Evolutionary conservation across 2,113 vertebrate species (phyloP).

Genomic region (Ancistrus triradiatus): DNA sequence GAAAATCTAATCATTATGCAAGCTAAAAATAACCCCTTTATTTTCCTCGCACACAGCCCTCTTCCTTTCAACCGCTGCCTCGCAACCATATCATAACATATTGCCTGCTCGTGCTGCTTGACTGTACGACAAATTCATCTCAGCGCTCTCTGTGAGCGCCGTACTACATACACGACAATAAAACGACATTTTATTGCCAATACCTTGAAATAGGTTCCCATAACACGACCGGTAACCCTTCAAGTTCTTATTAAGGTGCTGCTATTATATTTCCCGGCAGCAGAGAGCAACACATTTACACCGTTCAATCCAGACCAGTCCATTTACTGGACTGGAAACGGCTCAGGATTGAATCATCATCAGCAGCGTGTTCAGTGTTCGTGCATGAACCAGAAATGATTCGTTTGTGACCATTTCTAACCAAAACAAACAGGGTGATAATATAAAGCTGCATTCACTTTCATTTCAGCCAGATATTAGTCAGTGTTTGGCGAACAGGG

Average conservation of each 20-base stretch:
- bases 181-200: no score
- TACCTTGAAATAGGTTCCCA: no score
- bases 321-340: no score
- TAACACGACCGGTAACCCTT: no score
- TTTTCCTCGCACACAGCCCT: constrained; percentile 11
- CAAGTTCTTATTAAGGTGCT: neutral
- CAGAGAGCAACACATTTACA: constrained; percentile 29
- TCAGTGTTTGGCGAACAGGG: constrained; percentile 15
- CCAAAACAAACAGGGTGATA: no score
- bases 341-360: neutral
- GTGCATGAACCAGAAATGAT: no score
- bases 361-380: no score
- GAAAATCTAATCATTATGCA: constrained; percentile 39
- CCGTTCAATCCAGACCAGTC: neutral
- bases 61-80: constrained; percentile 29
- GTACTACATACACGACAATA: no score
- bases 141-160: constrained; percentile 1
- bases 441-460: neutral
- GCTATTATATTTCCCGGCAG: neutral
- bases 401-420: no score
- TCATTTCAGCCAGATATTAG: constrained; percentile 14
- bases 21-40: constrained; percentile 38
- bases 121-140: constrained; percentile 18
- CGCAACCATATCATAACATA: no score
- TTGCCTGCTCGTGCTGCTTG: constrained; percentile 3